phyloP scores from a whole-genome alignment of 2,797 vertebrate species.

The Enteromius fasciolatus region DNA sequence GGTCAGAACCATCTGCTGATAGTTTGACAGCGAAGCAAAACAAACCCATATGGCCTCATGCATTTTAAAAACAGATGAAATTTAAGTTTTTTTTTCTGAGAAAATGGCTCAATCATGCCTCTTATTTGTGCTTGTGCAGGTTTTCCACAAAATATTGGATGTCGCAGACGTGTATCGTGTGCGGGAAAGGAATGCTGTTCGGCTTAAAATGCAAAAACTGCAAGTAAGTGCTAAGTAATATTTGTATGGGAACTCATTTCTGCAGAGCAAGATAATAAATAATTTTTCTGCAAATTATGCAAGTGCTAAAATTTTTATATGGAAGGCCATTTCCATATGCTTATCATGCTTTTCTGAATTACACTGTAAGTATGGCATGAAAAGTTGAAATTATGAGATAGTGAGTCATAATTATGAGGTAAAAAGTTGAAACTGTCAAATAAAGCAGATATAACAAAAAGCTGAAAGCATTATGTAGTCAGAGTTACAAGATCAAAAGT shows the following conservation, averaged over 20 bases:
- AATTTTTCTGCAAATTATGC: slow-evolving; percentile 85
- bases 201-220: slow-evolving; percentile 99
- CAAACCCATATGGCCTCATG: not conserved
- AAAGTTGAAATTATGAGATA: not conserved
- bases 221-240: slow-evolving; percentile 84
- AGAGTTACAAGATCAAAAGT: not conserved
- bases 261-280: too few species aligned
- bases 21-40: slow-evolving; percentile 13
- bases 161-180: slow-evolving; percentile 98
- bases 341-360: not conserved
- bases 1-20: slow-evolving; percentile 55
- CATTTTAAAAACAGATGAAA: slow-evolving; percentile 20
- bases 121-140: slow-evolving; percentile 72
- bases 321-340: not conserved
- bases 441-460: not conserved
- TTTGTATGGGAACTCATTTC: not conserved
- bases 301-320: too few species aligned
- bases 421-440: not conserved
- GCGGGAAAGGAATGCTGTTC: slow-evolving; percentile 98
- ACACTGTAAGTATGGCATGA: not conserved
- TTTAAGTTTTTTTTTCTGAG: not conserved
- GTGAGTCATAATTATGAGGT: not conserved
- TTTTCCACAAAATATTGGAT: slow-evolving; percentile 99
- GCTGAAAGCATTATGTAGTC: not conserved
- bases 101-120: not conserved